Evolutionary conservation across 2,888 invertebrate species (phyloP), one percentile per base, ranked within the genome.

Genomic region (Cataglyphis albicans): DNA sequence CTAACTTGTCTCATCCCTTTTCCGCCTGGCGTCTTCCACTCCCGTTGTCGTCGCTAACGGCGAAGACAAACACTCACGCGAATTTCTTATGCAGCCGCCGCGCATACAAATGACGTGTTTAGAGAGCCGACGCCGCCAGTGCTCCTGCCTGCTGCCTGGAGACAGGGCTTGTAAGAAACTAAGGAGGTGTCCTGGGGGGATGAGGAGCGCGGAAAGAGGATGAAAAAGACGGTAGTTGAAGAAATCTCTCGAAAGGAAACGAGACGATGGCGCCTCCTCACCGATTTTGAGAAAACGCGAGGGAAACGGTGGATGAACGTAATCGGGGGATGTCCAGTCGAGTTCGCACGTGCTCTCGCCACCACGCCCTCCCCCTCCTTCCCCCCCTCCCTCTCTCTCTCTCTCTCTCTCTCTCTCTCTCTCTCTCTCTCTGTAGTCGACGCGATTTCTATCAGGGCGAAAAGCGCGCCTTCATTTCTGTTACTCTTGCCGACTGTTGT

Each of bases 81-180:
- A 92, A 92, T 92, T 91, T 92, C 92, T 92, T 91, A 89, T 91
- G 90, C 90, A 89, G 81, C 88, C 87, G 85, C 70, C 83, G 89
- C 86, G 92, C 92, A 92, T 92, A 92, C 91, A 92, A 92, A 92
- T 90, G 89, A 92, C 89, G 88, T 90, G 90, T 92, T 92, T 92
- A 92, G 88, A 88, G 88, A 83, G 70, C 83, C 81, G 63, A 48
- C 68, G 72, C 48, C 35, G 41, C 25, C 25, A 21, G 21, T 25
- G 59, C 59, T 29, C 61, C 52, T 82, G 81, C 72, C 78, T 41
- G 10, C 61, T 41, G 10, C 61, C 21, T 48, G 52, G 44, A 75
- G 78, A 73, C 70, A 59, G 74, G 21, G 29, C 48, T 59, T 44
- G 78, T 59, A 80, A 80, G 78, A 80, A 80, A 80, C 18, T 65